These are phyloP conservation scores for Bubo blakistoni DNA, from an alignment of 2,113 vertebrate species.

Conservation along the genomic window DNA sequence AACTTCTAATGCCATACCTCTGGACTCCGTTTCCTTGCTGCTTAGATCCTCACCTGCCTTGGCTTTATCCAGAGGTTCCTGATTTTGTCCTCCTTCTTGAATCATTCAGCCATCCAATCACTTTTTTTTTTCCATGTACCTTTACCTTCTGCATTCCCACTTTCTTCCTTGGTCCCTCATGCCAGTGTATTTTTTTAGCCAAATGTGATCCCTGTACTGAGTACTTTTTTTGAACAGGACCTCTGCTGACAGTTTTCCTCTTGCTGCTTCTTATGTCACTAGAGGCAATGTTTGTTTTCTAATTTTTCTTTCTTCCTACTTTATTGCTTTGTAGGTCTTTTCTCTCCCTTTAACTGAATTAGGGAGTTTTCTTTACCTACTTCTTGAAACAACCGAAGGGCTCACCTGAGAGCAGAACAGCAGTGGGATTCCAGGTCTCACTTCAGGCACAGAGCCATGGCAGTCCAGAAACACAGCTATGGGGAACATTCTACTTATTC, in stretches of 20 bases:
- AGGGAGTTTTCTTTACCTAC: background rate
- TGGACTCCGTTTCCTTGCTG: background rate
- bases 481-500: background rate
- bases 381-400: background rate
- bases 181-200: background rate
- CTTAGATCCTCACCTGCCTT: background rate
- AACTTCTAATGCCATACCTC: background rate
- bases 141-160: background rate
- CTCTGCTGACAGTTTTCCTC: background rate
- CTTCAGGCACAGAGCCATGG: background rate
- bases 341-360: background rate
- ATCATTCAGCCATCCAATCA: background rate
- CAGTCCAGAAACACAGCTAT: background rate
- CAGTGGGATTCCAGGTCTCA: background rate
- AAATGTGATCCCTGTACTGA: background rate
- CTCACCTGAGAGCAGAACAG: background rate
- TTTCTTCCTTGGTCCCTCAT: background rate
- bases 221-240: background rate
- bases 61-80: background rate
- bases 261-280: background rate
- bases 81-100: background rate
- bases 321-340: background rate
- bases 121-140: background rate
- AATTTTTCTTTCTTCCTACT: background rate
- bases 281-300: background rate